Evolutionary conservation across 2,113 vertebrate genomes (phyloP), one percentile per base, ranked within the genome.

Genomic region (Eulemur rufifrons): DNA sequence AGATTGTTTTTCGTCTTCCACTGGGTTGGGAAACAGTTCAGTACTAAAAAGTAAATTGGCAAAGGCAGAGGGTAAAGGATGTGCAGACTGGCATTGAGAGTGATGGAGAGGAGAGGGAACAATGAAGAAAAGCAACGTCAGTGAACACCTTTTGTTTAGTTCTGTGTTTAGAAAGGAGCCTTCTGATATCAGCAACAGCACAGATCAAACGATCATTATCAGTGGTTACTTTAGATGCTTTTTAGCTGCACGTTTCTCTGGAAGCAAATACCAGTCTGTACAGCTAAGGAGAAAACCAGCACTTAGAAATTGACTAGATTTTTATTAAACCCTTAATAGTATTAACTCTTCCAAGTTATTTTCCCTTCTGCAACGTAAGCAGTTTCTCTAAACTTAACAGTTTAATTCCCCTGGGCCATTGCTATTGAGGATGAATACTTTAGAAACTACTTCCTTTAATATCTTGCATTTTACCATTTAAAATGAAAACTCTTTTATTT

Each of bases 101-200:
- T 1, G 45, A 54, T 29, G 52, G 71, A 37, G 20, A 52, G 29
- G 42, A 66, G 13, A 4, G 21, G 64, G 10, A 23, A 54, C 1
- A 23, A 1, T 0, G 18, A 32, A 23, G 45, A n/a, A 18, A 64
- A 29, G 15, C 17, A 1, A 2, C 8, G 54, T 5, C 8, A 6
- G 12, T 12, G 6, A 10, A 13, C 17, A n/a, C 7, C 6, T 42
- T 63, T 4, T 66, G 25, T 42, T 54, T n/a, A 32, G 42, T 14
- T n/a, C 27, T 34, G 3, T 13, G 14, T 5, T 89, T 56, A 42
- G 8, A 34, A 66, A 76, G 64, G 69, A 71, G 56, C 39, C 45
- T 86, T 88, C 59, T 71, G 20, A 11, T 23, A 23, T 27, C 45
- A 50, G 37, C 34, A 54, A 17, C 45, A 42, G 3, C 9, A 1